Base-by-base conservation (phyloP, 1,140 invertebrate species). In the Ptiloglossa arizonensis region DNA sequence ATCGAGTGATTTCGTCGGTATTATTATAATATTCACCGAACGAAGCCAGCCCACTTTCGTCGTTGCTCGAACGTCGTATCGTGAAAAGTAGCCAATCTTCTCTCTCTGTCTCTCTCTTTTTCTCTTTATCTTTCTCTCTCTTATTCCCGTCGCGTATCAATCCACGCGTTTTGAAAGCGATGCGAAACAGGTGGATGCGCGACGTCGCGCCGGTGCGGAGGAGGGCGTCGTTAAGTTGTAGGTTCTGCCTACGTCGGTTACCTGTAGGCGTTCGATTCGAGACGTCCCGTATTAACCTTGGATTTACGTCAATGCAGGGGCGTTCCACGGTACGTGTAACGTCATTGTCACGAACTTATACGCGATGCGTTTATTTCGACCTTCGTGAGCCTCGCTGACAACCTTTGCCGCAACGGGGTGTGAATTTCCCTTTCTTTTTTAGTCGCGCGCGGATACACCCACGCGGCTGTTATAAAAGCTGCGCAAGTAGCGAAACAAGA, bases 281-380 rank as follows among this genome's bases (percentile, higher is more conserved):
- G 79, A 79, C 81, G 81, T 78, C 48, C 69, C 73, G 79, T 60
- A 76, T 75, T 80, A 82, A 86, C 72, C 76, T 86, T 86, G 85
- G 63, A 52, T 80, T 75, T 85, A 82, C 80, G 85, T 82, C 79
- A 85, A 82, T 85, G 85, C 80, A 85, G 83, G 57, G 83, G 75
- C 72, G 80, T 73, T 76, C 67, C 69, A 66, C 38, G 62, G 44
- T 62, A 63, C 79, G 52, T 77, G 64, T 70, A 83, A 82, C 80
- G 76, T 82, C 70, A 82, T 83, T 82, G 67, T 73, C 69, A 52
- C 75, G 75, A 83, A 79, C 59, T 79, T 48, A 52, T 67, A 24
- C 64, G 59, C 80, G 74, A 83, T 82, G 59, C 67, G 79, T 81
- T 82, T 80, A 74, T 64, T 44, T 38, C 38, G 50, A 81, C 59